Base-by-base conservation (phyloP, 1,140 invertebrate species). In the Saccostrea cuccullata region DNA sequence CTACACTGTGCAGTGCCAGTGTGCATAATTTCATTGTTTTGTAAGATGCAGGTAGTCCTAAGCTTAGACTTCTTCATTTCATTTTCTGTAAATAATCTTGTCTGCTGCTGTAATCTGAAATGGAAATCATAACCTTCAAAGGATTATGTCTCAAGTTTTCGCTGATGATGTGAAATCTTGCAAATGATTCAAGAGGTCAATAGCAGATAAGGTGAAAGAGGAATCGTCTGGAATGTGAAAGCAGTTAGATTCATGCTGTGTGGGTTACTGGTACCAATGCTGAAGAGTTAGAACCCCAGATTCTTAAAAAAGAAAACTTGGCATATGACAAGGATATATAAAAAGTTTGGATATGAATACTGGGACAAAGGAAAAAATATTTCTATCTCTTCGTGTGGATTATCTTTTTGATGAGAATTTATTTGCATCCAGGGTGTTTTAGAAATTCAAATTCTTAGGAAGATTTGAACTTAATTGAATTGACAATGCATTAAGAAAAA, bases 111-210 rank as follows among this genome's bases (percentile, higher is more conserved):
- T 64, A 64, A 17, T 64, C 58, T 8, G 58, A 64, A 64, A n/a
- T 64, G 58, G 58, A 64, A 64, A 64, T 20, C 5, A 20, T 20
- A 17, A 20, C n/a, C 58, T 64, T 64, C 58, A 64, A 20, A 64
- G 15, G 13, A 20, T 17, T 20, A 64, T 20, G 2, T 64, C n/a
- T 47, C 47, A 47, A 47, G 47, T 47, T 47, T 47, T 47, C 47
- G 6, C 9, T 64, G 15, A 64, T 64, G 58, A 64, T 64, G 47
- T 20, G 15, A 64, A 64, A n/a, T 64, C 58, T 64, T 64, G 58
- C 58, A 64, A 15, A 64, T 64, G 58, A 64, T 64, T 64, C 58
- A 20, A 77, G 70, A 77, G 70, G 70, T 77, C 70, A 77, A 77
- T 26, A 77, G 13, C 70, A 77, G 70, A 77, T 77, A 77, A 77